Percentiles rank a stretch among this genome's conserved stretches.
phyloP scores from a whole-genome alignment of 2,888 invertebrate species.

The Chymomyza procnemis region DNA sequence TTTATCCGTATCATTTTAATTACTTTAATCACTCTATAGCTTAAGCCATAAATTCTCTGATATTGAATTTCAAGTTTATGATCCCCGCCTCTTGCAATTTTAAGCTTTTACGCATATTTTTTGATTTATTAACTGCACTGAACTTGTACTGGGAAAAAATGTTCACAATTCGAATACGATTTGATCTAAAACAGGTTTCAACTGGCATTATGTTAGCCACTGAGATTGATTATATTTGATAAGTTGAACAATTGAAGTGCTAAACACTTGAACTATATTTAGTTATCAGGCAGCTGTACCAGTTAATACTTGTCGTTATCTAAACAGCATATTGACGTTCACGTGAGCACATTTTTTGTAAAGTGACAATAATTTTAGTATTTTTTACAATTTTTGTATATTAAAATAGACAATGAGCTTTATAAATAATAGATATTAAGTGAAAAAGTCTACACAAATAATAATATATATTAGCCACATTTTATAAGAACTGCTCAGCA shows the following conservation, averaged over 20 bases:
- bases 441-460: background rate
- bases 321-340: background rate
- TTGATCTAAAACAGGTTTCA: background rate
- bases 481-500: background rate
- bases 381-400: background rate
- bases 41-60: no score
- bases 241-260: background rate
- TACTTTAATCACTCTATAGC: no score
- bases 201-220: background rate
- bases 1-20: no score
- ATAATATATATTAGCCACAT: background rate
- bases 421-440: background rate
- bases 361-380: background rate
- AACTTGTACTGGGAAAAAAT: background rate
- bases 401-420: background rate
- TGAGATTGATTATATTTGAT: background rate
- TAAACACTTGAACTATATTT: background rate
- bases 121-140: background rate
- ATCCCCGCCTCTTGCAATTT: no score
- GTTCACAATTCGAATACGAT: background rate
- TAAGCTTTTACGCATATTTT: no score
- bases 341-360: background rate
- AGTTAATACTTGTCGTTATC: background rate
- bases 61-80: no score
- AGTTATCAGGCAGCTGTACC: background rate